A percentile compares a stretch with the other conserved stretches of the same genome.
Evolutionary conservation across 2,888 invertebrate species (phyloP).

Genomic region (Parnassius orleans): DNA sequence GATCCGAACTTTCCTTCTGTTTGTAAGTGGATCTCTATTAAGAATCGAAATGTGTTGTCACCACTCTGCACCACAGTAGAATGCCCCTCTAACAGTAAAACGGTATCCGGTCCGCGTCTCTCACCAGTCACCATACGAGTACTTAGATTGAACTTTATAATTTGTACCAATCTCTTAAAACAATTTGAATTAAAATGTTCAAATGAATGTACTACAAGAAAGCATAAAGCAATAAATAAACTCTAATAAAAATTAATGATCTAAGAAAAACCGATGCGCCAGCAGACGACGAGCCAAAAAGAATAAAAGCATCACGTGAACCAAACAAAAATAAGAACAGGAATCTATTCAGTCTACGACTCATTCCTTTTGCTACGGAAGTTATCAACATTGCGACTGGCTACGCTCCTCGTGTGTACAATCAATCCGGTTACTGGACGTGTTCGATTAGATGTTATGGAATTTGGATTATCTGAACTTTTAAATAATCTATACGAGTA

Average conservation of each 20-base stretch:
- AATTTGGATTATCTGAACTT: slow-evolving; percentile 18
- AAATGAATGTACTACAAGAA: slow-evolving; percentile 17
- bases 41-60: no score
- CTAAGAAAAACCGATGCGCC: slow-evolving; percentile 56
- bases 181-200: slow-evolving; percentile 15
- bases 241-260: slow-evolving; percentile 52
- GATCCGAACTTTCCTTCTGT: no score
- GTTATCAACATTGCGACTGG: slow-evolving; percentile 70
- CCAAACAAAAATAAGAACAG: slow-evolving; percentile 59
- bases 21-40: no score
- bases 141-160: neutral
- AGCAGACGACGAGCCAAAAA: slow-evolving; percentile 50
- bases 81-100: no score
- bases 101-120: no score
- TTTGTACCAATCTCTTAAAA: slow-evolving; percentile 7
- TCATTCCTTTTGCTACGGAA: slow-evolving; percentile 67
- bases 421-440: slow-evolving; percentile 45
- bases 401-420: slow-evolving; percentile 45
- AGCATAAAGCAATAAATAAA: slow-evolving; percentile 40
- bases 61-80: no score
- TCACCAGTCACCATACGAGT: neutral
- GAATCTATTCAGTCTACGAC: slow-evolving; percentile 58
- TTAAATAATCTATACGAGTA: no score
- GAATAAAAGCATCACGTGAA: slow-evolving; percentile 55
- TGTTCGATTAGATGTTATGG: slow-evolving; percentile 18